Evolutionary conservation across 2,797 vertebrate genomes (phyloP).

Genomic region (Chrosomus eos): DNA sequence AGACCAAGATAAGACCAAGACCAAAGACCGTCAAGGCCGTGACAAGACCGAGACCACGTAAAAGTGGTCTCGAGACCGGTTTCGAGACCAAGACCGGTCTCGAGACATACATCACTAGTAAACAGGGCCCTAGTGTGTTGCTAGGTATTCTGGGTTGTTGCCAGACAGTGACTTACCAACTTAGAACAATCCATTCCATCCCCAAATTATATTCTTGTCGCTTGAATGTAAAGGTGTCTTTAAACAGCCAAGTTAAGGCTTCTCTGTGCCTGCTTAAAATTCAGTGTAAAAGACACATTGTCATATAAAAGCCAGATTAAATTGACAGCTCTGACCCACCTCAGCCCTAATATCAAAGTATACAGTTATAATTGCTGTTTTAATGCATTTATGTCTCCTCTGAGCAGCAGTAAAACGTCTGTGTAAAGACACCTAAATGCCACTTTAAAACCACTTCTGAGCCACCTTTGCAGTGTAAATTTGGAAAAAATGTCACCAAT

Average conservation of each 20-base stretch:
- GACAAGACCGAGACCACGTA: too few relatives aligned
- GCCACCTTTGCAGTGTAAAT: neutral
- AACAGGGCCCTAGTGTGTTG: too few relatives aligned
- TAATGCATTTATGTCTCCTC: neutral
- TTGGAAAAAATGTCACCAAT: too few relatives aligned
- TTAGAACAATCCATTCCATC: neutral
- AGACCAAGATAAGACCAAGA: too few relatives aligned
- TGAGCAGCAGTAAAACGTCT: neutral
- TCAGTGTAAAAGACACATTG: neutral
- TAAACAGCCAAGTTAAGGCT: neutral
- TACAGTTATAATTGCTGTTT: neutral
- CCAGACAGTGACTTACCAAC: neutral
- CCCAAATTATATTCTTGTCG: neutral
- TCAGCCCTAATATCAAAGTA: neutral
- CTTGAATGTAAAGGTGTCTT: neutral
- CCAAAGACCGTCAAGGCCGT: too few relatives aligned
- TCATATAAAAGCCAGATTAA: neutral
- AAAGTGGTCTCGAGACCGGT: too few relatives aligned
- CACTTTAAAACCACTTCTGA: neutral
- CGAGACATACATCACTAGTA: too few relatives aligned
- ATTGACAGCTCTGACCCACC: neutral
- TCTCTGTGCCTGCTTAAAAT: neutral
- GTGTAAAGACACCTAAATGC: neutral
- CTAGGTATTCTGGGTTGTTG: neutral
- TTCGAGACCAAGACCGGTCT: too few relatives aligned